phyloP scores from a whole-genome alignment of 1,140 invertebrate species.

The Spodoptera frugiperda region DNA sequence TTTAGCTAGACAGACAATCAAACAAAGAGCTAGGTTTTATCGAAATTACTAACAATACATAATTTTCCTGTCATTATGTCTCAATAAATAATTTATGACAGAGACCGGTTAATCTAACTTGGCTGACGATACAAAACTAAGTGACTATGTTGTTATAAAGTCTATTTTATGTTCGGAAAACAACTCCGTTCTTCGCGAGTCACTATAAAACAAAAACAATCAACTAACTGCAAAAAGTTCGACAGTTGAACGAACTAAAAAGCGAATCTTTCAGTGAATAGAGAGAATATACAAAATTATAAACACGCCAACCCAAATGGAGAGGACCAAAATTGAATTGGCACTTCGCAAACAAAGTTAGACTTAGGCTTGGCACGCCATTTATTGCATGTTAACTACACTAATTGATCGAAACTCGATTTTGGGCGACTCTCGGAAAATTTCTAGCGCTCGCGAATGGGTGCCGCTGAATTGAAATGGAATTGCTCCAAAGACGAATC shows the following conservation, averaged over 20 bases:
- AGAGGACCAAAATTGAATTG: constrained; percentile 77
- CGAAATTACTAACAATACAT: too few species aligned
- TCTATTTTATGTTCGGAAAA: too few species aligned
- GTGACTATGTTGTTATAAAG: too few species aligned
- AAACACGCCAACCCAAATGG: constrained; percentile 67
- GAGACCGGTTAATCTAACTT: too few species aligned
- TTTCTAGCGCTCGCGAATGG: constrained; percentile 43
- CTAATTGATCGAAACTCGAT: constrained; percentile 78
- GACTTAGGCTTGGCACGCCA: constrained; percentile 67
- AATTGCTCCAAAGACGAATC: constrained; percentile 49
- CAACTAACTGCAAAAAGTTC: not conserved
- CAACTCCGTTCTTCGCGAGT: too few species aligned
- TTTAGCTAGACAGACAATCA: too few species aligned
- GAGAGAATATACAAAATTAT: constrained; percentile 59
- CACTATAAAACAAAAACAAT: not conserved
- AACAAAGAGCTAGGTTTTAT: too few species aligned
- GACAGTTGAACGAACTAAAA: not conserved
- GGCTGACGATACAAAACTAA: too few species aligned
- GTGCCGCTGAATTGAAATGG: constrained; percentile 40
- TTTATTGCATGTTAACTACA: constrained; percentile 83
- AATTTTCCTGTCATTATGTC: too few species aligned
- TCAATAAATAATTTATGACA: too few species aligned
- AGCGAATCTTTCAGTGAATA: not conserved
- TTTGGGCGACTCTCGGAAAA: constrained; percentile 58
- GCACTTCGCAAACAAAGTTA: constrained; percentile 79